phyloP scores from a whole-genome alignment of 2,797 vertebrate species.

The Leontocebus nigricollis region DNA sequence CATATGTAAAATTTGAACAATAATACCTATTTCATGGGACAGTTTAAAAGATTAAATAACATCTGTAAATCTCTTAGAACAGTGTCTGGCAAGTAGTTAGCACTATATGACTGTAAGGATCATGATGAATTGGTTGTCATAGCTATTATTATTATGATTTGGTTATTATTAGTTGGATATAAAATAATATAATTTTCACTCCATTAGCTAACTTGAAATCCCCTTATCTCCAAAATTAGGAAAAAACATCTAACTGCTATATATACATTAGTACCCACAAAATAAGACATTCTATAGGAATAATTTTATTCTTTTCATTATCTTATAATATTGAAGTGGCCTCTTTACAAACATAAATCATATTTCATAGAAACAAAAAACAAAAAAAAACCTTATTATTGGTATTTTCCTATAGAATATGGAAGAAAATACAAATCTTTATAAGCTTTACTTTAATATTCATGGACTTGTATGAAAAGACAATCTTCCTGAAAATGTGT shows the following conservation, averaged over 20 bases:
- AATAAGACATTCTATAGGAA: background rate
- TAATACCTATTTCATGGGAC: background rate
- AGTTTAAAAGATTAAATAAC: background rate
- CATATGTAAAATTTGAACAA: background rate
- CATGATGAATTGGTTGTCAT: background rate
- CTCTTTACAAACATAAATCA: background rate
- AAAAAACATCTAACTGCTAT: background rate
- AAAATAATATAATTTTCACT: background rate
- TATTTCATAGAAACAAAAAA: background rate
- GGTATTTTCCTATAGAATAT: background rate
- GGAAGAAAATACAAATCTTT: background rate
- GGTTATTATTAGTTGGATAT: background rate
- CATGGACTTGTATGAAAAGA: background rate
- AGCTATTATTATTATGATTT: background rate
- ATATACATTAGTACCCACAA: background rate
- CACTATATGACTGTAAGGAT: background rate
- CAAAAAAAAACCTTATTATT: background rate
- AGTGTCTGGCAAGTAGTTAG: background rate
- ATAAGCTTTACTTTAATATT: constrained; percentile 9
- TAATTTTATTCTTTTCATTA: constrained; percentile 15
- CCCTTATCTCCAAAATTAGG: background rate
- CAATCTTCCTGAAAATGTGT: background rate
- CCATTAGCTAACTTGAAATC: constrained; percentile 40
- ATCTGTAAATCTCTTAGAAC: background rate
- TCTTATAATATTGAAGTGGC: background rate